Base-by-base conservation (phyloP, 1,140 invertebrate species). In the Octopus bimaculoides region DNA sequence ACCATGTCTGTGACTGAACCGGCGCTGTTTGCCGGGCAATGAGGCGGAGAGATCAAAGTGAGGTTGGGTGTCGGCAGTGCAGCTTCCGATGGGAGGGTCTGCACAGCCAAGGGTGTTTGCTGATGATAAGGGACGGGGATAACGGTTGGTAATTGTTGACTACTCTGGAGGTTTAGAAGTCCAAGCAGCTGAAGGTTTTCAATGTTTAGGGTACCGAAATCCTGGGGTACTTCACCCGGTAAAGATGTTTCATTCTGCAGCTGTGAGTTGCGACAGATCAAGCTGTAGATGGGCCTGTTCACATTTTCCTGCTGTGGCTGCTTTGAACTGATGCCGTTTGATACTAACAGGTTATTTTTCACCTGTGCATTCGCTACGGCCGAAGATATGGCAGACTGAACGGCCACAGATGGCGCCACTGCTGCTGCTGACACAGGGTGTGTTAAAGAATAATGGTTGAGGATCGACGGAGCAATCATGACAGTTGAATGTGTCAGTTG, bases 371-470 rank as follows among this genome's bases (percentile, higher is more conserved):
- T 54, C 54, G 14, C 41, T 79, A 69, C 71, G 55, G 71, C 20
- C 20, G 78, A 20, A 73, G 78, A 73, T 7, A 17, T 26, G 52
- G 17, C 26, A 17, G 8, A 69, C 41, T 56, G 6, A 17, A 77
- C 55, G n/a, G 55, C 52, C 56, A 53, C 12, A 77, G 75, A 20
- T 52, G 41, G 20, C 20, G n/a, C 41, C 14, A 53, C 52, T 80
- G 79, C 53, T 78, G 79, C 53, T 71, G 79, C 41, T 80, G 79
- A 52, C 12, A 17, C 54, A 69, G 79, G 4, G 53, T n/a, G 26
- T 66, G 74, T 14, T 54, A 52, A 26, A 20, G 78, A n/a, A 55
- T 54, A n/a, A 53, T 66, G 77, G 17, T 20, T 8, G 14, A 20
- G n/a, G 69, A 41, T 53, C 53, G 61, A 9, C 73, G 10, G 20